Base-by-base conservation (phyloP, 2,888 invertebrate species). In the Villa cingulata region DNA sequence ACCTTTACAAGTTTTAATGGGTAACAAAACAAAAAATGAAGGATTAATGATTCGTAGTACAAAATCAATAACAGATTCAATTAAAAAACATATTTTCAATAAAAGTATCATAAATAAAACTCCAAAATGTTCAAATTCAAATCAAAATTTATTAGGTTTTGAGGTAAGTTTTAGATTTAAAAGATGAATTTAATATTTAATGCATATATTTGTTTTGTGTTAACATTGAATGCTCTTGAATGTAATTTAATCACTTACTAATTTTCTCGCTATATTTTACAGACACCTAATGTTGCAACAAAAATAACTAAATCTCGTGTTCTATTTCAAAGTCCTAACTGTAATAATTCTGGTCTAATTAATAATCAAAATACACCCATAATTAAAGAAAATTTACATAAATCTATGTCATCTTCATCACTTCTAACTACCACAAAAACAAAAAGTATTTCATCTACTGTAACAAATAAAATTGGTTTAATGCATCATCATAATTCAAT, bases 31-130 rank as follows among this genome's bases (percentile, higher is more conserved):
- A 57, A 69, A 67, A 54, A 63, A 66, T 76, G 73, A 68, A 71
- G 66, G 72, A 2, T 76, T 59, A 63, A 78, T 80, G 2, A 57
- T 61, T 2, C 60, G 66, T 9, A 61, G 63, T 44, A 61, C 63
- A 4, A 77, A 78, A 57, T 85, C 84, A 55, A 74, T 88, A 53
- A 83, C 87, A 0, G 86, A 87, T 60, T 87, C 87, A 0, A 86
- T 88, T 54, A 88, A 87, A 65, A 81, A 85, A 57, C 87, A 86
- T 59, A 86, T 87, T 50, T 88, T 89, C 59, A 81, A 83, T 60
- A 86, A 83, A 62, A 78, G 76, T 7, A 63, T 78, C 5, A 76
- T 76, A 56, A 62, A 65, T 6, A 62, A 66, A 19, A 70, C 70
- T 10, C 70, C 70, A 3, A 70, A 70, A 52, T 58, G 66, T 15